Conservation (phyloP, 2,888 invertebrate genomes). For the Dynastes hyllus region DNA sequence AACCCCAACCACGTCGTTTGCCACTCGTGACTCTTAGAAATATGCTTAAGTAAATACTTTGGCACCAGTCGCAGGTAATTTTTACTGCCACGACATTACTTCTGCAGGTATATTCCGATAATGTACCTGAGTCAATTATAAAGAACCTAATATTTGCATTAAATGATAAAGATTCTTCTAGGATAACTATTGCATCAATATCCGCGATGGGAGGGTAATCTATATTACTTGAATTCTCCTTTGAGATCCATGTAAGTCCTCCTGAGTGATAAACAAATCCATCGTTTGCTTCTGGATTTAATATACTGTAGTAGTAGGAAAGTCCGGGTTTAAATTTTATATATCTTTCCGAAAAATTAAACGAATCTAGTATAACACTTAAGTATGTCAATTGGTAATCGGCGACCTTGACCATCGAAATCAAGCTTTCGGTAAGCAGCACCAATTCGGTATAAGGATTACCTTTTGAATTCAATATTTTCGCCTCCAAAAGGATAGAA, state of each 20-base stretch:
- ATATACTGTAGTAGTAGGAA: background rate
- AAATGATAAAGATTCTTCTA: background rate
- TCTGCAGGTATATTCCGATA: background rate
- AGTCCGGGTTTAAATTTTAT: background rate
- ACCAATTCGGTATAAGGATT: no score
- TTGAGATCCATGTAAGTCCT: background rate
- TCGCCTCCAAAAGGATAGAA: background rate
- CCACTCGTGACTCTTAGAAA: constrained; percentile 3
- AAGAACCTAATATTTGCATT: background rate
- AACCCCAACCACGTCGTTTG: background rate
- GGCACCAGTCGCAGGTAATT: constrained; percentile 1
- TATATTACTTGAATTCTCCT: background rate
- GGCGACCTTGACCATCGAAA: background rate
- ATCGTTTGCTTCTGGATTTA: no score
- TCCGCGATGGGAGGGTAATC: background rate
- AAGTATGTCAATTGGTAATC: background rate
- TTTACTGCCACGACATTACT: background rate
- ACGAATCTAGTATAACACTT: background rate
- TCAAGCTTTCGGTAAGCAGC: background rate
- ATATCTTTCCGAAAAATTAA: background rate
- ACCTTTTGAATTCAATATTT: background rate
- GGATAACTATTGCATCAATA: background rate
- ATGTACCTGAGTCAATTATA: background rate
- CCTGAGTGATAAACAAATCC: background rate
- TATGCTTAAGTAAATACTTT: background rate